phyloP scores from a whole-genome alignment of 2,888 invertebrate genomes.

The Hemithea aestivaria region DNA sequence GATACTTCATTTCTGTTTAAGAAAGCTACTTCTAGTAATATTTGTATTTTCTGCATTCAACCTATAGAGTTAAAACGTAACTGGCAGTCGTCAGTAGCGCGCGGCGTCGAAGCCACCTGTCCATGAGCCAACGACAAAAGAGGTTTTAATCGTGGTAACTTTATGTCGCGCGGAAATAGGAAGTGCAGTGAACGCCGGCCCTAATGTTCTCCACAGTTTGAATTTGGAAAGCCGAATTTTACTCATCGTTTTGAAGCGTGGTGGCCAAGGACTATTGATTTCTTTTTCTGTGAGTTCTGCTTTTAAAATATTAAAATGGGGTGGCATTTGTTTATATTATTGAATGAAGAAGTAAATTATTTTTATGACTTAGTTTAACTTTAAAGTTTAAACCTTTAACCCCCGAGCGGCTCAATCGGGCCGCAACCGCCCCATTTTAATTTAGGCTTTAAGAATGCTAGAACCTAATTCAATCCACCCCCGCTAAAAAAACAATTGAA shows the following conservation, averaged over 20 bases:
- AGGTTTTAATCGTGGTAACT: not conserved
- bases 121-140: conserved; percentile 6
- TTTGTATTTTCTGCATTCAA: too few species aligned
- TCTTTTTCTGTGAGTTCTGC: conserved; percentile 22
- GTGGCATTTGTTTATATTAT: too few species aligned
- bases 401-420: too few species aligned
- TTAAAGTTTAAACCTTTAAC: too few species aligned
- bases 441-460: too few species aligned
- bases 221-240: conserved; percentile 44
- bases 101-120: conserved; percentile 45
- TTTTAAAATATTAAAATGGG: conserved; percentile 6
- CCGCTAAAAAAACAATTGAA: too few species aligned
- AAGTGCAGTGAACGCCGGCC: conserved; percentile 66
- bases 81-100: conserved; percentile 40
- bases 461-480: too few species aligned
- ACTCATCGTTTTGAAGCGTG: conserved; percentile 22
- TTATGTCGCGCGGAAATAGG: conserved; percentile 44
- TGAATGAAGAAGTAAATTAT: too few species aligned
- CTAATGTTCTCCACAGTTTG: conserved; percentile 38
- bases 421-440: too few species aligned
- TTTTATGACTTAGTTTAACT: too few species aligned
- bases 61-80: conserved; percentile 6
- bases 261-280: conserved; percentile 24
- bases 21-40: too few species aligned
- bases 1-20: too few species aligned